Evolutionary conservation across 2,113 vertebrate species (phyloP), one percentile per base, ranked within the genome.

Genomic region (Psilopsiagon aymara): DNA sequence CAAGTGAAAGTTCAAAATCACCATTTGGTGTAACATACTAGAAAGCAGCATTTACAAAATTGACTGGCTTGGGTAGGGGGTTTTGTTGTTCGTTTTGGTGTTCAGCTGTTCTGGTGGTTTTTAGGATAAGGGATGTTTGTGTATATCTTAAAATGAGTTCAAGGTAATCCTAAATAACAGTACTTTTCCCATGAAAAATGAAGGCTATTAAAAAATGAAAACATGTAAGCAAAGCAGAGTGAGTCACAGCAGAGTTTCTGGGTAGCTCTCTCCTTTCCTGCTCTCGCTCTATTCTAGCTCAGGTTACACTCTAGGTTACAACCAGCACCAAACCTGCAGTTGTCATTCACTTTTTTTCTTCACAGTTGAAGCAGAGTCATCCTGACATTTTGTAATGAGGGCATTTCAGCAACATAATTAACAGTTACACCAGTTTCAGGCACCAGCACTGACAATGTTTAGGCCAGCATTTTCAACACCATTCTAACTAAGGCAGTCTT

Each of bases 341-440:
- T 49, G 68, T 29, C 52, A 21, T 86, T 88, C 10, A 3, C 11
- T 25, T 41, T 46, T 75, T 86, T 31, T 33, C 52, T 20, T 57
- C 68, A 25, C 83, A 52, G 92, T 91, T 95, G 80, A 33, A 75
- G 89, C 77, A 75, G 82, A 95, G 81, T 94, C 95, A 96, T 88
- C 68, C 60, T 44, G 60, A 39, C 77, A 60, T 95, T 94, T 92
- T 92, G 89, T 73, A 95, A 95, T 20, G 24, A 86, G 71, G 79
- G 66, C 29, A 41, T 91, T 95, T 95, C 91, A 87, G 62, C 69
- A 82, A 35, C 1, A 0, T 55, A 78, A 23, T 64, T 75, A 81
- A 75, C 55, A 71, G 73, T 90, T 93, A 49, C 59, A 80, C 27
- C 43, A 35, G 52, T 71, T 81, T 51, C 81, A 93, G 60, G 66